Percentiles rank a stretch among this genome's conserved stretches.
Conservation (phyloP, 1,140 invertebrate genomes). For the Aphelinus atriplicis region DNA sequence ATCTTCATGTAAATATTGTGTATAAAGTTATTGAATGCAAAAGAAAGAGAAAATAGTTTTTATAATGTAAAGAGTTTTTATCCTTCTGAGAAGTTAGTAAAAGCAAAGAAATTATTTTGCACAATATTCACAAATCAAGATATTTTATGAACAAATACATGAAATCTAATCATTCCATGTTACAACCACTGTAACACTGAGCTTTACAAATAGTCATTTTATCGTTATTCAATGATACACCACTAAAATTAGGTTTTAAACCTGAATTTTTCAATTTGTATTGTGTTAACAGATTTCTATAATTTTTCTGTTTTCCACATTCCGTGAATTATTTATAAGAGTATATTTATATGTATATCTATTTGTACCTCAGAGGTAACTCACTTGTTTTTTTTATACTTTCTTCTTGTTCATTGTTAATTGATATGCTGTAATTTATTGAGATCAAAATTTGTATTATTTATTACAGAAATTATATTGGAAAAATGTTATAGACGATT, state of each 20-base stretch:
- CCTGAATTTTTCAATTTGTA: slow-evolving; percentile 25
- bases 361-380: slow-evolving; percentile 18
- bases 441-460: slow-evolving; percentile 29
- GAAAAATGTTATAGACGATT: slow-evolving; percentile 15
- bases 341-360: slow-evolving; percentile 33
- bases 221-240: too few species aligned
- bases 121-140: neutral
- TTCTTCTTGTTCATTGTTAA: slow-evolving; percentile 31
- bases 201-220: slow-evolving; percentile 18
- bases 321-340: slow-evolving; percentile 37
- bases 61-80: slow-evolving; percentile 9
- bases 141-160: slow-evolving; percentile 5
- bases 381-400: slow-evolving; percentile 21
- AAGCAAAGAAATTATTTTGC: too few species aligned
- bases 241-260: neutral
- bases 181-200: slow-evolving; percentile 15
- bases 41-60: slow-evolving; percentile 19
- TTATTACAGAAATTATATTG: slow-evolving; percentile 18
- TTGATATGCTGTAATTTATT: slow-evolving; percentile 28
- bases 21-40: slow-evolving; percentile 13
- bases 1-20: slow-evolving; percentile 15
- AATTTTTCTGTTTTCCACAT: slow-evolving; percentile 33
- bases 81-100: neutral
- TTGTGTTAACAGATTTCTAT: slow-evolving; percentile 32
- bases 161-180: slow-evolving; percentile 27